A percentile compares a stretch with the other conserved stretches of the same genome.
These are phyloP conservation scores for Nematolebias whitei DNA, from an alignment of 2,113 vertebrate genomes.

Conservation along the genomic window DNA sequence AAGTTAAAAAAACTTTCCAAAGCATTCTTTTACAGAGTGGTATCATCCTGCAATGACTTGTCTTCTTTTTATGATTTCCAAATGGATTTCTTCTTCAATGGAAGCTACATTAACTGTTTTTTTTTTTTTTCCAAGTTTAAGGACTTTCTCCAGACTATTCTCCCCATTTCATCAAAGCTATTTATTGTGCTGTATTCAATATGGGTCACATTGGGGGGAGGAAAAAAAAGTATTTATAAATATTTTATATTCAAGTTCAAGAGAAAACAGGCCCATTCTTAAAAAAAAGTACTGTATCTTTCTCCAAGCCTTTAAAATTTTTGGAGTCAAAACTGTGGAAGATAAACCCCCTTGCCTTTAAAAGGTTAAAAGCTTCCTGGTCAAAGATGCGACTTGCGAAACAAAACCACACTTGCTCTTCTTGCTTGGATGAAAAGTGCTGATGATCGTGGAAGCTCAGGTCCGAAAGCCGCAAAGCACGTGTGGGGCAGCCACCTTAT, in stretches of 20 bases:
- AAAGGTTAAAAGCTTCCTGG: constrained; percentile 41
- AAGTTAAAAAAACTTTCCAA: too few relatives aligned
- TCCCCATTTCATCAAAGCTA: too few relatives aligned
- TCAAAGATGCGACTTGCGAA: constrained; percentile 20
- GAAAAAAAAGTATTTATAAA: too few relatives aligned
- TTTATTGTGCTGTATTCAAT: not conserved
- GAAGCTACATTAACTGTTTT: not conserved
- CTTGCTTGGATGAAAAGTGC: constrained; percentile 53
- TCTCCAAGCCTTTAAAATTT: not conserved
- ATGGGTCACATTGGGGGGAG: too few relatives aligned
- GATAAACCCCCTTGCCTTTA: not conserved
- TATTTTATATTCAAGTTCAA: not conserved
- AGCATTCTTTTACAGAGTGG: too few relatives aligned
- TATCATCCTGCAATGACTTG: too few relatives aligned
- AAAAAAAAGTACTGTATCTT: not conserved
- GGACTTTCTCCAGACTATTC: too few relatives aligned
- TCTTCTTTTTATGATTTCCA: not conserved
- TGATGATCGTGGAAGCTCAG: constrained; percentile 54
- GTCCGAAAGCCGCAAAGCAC: constrained; percentile 24
- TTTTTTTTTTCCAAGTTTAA: too few relatives aligned
- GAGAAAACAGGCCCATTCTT: not conserved
- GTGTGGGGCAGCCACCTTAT: constrained; percentile 11
- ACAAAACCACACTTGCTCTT: constrained; percentile 10
- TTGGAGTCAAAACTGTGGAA: not conserved
- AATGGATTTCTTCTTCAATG: not conserved